These are phyloP conservation scores for Chlamydotis undulata DNA, from an alignment of 2,113 vertebrate species.

Conservation along the genomic window DNA sequence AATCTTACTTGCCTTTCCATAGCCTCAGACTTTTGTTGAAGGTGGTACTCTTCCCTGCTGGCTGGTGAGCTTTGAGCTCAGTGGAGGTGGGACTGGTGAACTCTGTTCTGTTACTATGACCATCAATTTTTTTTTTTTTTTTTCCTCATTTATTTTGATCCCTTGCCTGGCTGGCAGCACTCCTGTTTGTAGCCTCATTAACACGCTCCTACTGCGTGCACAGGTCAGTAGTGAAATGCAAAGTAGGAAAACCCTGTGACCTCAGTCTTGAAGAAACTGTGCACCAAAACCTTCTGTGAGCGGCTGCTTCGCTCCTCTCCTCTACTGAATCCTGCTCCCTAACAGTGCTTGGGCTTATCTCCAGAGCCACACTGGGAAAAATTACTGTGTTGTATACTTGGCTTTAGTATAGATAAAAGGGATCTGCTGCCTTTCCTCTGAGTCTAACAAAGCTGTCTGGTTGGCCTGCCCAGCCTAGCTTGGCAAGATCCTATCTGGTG, in stretches of 20 bases:
- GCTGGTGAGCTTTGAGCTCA: neutral
- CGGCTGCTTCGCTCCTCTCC: neutral
- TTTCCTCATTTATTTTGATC: neutral
- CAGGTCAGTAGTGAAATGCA: neutral
- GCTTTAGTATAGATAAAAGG: neutral
- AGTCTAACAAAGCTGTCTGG: neutral
- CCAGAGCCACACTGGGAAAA: neutral
- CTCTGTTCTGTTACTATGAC: neutral
- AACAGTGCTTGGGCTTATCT: neutral
- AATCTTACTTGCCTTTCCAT: neutral
- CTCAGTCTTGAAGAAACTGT: neutral
- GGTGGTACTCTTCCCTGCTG: neutral
- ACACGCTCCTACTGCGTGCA: fast-evolving
- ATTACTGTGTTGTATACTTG: neutral
- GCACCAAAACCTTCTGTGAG: neutral
- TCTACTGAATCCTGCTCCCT: neutral
- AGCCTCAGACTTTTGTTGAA: neutral
- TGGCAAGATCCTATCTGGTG: neutral
- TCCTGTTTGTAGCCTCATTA: neutral
- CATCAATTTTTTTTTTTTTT: neutral
- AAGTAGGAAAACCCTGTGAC: neutral
- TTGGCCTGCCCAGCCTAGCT: neutral
- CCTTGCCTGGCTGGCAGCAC: neutral
- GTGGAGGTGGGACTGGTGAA: neutral
- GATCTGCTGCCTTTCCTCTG: neutral